These are phyloP conservation scores for Eupelmus urozonus DNA, from an alignment of 2,888 invertebrate species.

Conservation along the genomic window DNA sequence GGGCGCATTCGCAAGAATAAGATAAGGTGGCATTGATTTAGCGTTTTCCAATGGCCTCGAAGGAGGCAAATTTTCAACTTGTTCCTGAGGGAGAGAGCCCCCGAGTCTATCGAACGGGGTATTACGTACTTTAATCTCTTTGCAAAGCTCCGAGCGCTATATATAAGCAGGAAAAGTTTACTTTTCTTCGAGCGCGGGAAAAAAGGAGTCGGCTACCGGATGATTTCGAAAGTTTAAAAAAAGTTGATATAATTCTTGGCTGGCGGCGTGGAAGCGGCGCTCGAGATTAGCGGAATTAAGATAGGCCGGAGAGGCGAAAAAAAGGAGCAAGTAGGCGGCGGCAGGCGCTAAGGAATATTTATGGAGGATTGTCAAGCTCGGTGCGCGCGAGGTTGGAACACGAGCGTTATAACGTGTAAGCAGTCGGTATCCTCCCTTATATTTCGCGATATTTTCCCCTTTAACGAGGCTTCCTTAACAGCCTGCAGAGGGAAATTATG, in stretches of 20 bases:
- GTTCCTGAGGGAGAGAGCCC: background rate
- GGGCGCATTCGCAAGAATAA: background rate
- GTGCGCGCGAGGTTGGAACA: background rate
- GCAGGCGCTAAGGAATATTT: slow-evolving; percentile 14
- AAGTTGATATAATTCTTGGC: slow-evolving; percentile 23
- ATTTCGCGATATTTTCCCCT: background rate
- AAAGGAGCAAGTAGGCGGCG: too few relatives aligned
- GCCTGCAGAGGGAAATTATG: background rate
- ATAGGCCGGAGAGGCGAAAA: background rate
- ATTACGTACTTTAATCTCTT: slow-evolving; percentile 22
- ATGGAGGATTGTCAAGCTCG: background rate
- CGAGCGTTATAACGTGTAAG: slow-evolving; percentile 10
- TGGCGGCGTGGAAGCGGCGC: background rate
- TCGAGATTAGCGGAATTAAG: slow-evolving; percentile 33
- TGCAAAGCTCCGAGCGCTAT: background rate
- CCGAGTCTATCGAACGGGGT: background rate
- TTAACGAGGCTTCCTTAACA: background rate
- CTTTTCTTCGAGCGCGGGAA: background rate
- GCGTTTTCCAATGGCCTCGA: slow-evolving; percentile 11
- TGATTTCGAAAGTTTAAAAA: background rate
- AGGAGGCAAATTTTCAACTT: background rate
- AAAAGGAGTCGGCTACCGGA: background rate
- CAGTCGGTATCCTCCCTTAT: background rate
- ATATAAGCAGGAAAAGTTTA: too few relatives aligned
- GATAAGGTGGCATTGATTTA: slow-evolving; percentile 1